Evolutionary conservation across 2,888 invertebrate genomes (phyloP).

Genomic region (Hypomecis punctinalis): DNA sequence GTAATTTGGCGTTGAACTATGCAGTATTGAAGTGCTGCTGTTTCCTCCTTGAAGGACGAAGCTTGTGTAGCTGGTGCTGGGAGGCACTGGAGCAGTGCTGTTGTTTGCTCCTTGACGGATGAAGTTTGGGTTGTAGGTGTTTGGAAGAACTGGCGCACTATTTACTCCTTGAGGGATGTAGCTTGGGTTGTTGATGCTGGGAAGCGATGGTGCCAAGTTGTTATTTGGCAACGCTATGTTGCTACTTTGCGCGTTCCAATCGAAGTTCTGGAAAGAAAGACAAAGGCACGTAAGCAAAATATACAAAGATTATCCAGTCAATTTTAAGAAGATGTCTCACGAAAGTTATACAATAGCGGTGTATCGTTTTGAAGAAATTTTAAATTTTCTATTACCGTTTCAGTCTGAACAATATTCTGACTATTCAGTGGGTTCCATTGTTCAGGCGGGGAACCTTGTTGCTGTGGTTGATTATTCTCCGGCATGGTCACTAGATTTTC

Average conservation of each 20-base stretch:
- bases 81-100: slow-evolving; percentile 5
- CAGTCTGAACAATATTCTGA: slow-evolving; percentile 35
- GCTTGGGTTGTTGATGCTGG: slow-evolving; percentile 5
- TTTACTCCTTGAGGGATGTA: slow-evolving; percentile 13
- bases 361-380: not conserved
- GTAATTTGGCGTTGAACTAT: slow-evolving; percentile 37
- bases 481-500: slow-evolving; percentile 40
- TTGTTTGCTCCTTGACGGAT: slow-evolving; percentile 19
- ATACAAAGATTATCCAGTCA: no score
- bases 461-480: slow-evolving; percentile 37
- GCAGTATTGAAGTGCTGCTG: slow-evolving; percentile 1
- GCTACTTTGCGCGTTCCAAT: slow-evolving; percentile 45
- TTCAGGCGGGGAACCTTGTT: slow-evolving; percentile 37
- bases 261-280: slow-evolving; percentile 48
- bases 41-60: slow-evolving; percentile 12
- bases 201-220: slow-evolving; percentile 4
- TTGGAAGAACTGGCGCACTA: no score
- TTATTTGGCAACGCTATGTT: slow-evolving; percentile 20
- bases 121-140: no score
- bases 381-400: slow-evolving; percentile 49
- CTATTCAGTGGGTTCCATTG: slow-evolving; percentile 50
- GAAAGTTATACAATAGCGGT: no score
- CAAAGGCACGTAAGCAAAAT: not conserved
- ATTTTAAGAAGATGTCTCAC: no score
- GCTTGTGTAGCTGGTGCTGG: slow-evolving; percentile 4